A percentile compares a stretch with the other conserved stretches of the same genome.
Conservation (phyloP, 2,888 invertebrate species). For the Synanthedon formicaeformis region DNA sequence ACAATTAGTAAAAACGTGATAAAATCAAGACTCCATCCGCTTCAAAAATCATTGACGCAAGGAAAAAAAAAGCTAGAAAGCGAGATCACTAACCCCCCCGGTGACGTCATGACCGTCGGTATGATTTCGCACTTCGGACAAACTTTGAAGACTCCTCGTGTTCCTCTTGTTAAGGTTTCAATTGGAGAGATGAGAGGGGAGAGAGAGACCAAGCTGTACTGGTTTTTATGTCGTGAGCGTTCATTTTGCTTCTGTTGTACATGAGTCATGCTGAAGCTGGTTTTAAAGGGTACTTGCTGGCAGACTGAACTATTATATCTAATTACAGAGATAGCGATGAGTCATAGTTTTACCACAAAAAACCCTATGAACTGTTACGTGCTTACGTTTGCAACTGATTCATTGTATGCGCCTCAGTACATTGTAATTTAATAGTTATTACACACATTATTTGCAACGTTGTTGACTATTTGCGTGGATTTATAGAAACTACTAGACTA, state of each 20-base stretch:
- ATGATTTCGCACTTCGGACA: slow-evolving; percentile 7
- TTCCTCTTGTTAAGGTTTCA: slow-evolving; percentile 6
- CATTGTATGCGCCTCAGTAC: neutral
- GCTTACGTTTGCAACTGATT: neutral
- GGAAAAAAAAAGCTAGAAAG: slow-evolving; percentile 15
- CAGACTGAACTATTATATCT: slow-evolving; percentile 10
- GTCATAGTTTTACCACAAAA: neutral
- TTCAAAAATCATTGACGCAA: slow-evolving; percentile 10
- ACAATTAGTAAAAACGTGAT: no score
- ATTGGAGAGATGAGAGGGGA: slow-evolving; percentile 9
- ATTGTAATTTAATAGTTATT: neutral
- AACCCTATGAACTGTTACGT: neutral
- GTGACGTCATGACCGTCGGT: slow-evolving; percentile 16
- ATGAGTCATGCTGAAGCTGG: slow-evolving; percentile 40
- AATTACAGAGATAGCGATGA: slow-evolving; percentile 1
- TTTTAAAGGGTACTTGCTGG: slow-evolving; percentile 7
- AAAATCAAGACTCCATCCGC: slow-evolving; percentile 11
- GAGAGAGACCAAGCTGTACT: slow-evolving; percentile 23
- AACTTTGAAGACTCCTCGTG: slow-evolving; percentile 14
- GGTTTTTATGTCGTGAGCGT: slow-evolving; percentile 26
- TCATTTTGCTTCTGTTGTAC: slow-evolving; percentile 36
- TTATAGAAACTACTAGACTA: no score
- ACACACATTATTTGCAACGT: no score
- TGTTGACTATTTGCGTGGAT: no score
- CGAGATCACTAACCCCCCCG: slow-evolving; percentile 12